Conservation (phyloP, 2,797 vertebrate species). For the Bradypodion pumilum region DNA sequence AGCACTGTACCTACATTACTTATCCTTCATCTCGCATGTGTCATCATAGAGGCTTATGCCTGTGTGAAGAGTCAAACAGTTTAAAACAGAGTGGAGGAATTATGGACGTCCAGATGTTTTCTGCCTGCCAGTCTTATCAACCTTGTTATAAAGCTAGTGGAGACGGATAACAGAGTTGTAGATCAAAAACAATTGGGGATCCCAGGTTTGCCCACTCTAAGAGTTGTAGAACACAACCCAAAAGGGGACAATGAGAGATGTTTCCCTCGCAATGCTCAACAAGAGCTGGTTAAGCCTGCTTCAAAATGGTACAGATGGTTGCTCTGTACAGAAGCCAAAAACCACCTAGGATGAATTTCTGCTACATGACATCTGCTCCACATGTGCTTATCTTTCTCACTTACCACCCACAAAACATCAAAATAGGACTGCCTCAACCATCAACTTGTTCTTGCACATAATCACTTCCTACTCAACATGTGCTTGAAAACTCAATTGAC, state of each 20-base stretch:
- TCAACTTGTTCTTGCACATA: constrained; percentile 6
- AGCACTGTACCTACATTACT: not conserved
- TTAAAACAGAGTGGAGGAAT: not conserved
- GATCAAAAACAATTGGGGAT: too few species aligned
- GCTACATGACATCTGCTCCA: constrained; percentile 18
- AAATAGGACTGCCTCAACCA: not conserved
- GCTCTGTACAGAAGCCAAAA: not conserved
- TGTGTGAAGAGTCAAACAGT: not conserved
- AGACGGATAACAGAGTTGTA: too few species aligned
- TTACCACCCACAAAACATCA: constrained; percentile 23
- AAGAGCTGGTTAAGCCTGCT: constrained; percentile 1
- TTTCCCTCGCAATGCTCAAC: not conserved
- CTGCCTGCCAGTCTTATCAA: too few species aligned
- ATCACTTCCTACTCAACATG: not conserved
- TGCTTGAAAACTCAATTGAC: not conserved
- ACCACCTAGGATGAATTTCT: constrained; percentile 11
- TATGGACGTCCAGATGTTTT: too few species aligned
- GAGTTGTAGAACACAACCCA: not conserved
- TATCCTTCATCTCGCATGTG: not conserved
- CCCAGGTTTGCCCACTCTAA: too few species aligned
- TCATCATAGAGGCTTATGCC: not conserved
- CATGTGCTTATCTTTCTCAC: constrained; percentile 21
- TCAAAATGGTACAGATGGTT: constrained; percentile 19
- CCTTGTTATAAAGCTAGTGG: not conserved
- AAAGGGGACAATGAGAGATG: not conserved